Base-by-base conservation (phyloP, 2,888 invertebrate genomes). In the Maniola hyperantus region DNA sequence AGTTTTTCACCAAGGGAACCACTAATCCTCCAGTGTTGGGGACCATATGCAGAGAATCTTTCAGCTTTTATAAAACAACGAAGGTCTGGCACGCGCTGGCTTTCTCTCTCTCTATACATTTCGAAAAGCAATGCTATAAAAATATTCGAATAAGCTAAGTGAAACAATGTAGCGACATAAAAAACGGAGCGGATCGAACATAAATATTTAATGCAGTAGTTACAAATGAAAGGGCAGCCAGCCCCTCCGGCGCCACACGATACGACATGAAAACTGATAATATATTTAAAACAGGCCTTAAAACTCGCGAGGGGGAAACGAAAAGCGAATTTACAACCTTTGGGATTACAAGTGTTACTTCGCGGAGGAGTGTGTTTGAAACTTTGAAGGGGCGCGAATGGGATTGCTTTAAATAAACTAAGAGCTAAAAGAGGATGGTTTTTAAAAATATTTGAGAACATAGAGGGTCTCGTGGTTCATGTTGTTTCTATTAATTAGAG, bases 231-330 rank as follows among this genome's bases (percentile, higher is more conserved):
- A 83, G 80, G 83, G 82, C 81, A 81, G 72, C 74, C 78, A 77
- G 77, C 82, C 86, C 84, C 83, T 78, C 75, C 74, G 88, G 87
- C 89, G 89, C 88, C 88, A 74, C 91, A 90, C 88, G 89, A 85
- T 79, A 88, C 82, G 75, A 80, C 83, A 83, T 83, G 83, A 85
- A 89, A 87, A 82, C 87, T 88, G 88, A 89, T 91, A 88, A 91
- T 89, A 90, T 90, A 90, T 92, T 91, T 88, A 91, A 85, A 87
- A 79, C 74, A 77, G 76, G 79, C 79, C 84, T 87, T 85, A 84
- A 86, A 83, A 83, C 79, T 79, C 75, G 78, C 76, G 76, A 81
- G 84, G 86, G 86, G 81, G 80, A 79, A 78, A 77, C 77, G 76
- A 78, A 84, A 83, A 82, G 82, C 79, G 80, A 84, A 87, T 87